These are phyloP conservation scores for Diadema setosum DNA, from an alignment of 35 echinoderm and acorn worm species.

Conservation along the genomic window DNA sequence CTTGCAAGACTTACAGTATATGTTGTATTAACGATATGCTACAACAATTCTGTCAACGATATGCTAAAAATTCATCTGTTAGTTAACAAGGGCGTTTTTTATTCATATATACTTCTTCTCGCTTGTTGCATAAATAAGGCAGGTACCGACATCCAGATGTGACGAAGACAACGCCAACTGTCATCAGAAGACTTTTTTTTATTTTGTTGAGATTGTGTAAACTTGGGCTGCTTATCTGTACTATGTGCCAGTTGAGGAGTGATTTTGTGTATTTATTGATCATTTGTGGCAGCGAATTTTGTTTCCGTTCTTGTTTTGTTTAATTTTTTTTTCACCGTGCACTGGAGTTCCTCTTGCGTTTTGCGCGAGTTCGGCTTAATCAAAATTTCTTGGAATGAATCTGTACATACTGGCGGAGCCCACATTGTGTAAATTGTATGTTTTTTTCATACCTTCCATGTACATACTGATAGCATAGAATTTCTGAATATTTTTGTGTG, in stretches of 20 bases:
- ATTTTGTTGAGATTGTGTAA: not conserved
- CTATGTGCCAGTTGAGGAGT: not conserved
- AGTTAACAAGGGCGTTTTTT: no score
- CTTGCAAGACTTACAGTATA: no score
- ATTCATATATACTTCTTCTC: no score
- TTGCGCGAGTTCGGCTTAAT: no score
- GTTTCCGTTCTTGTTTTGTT: not conserved
- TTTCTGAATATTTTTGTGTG: conserved; percentile 15
- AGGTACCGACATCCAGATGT: no score
- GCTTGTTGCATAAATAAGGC: no score
- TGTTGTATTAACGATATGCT: no score
- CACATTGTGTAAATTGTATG: not conserved
- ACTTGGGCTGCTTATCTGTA: not conserved
- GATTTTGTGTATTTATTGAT: not conserved
- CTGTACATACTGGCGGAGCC: not conserved
- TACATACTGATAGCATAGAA: not conserved
- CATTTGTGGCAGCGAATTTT: not conserved
- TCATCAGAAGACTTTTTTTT: not conserved
- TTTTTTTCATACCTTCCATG: conserved; percentile 6
- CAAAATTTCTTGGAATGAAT: not conserved
- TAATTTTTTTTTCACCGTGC: not conserved
- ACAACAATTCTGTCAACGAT: no score
- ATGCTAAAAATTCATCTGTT: no score
- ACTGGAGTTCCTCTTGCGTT: not conserved
- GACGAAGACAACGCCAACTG: not conserved